These are phyloP conservation scores for Ophraella communa DNA, from an alignment of 2,888 invertebrate species.

Conservation along the genomic window DNA sequence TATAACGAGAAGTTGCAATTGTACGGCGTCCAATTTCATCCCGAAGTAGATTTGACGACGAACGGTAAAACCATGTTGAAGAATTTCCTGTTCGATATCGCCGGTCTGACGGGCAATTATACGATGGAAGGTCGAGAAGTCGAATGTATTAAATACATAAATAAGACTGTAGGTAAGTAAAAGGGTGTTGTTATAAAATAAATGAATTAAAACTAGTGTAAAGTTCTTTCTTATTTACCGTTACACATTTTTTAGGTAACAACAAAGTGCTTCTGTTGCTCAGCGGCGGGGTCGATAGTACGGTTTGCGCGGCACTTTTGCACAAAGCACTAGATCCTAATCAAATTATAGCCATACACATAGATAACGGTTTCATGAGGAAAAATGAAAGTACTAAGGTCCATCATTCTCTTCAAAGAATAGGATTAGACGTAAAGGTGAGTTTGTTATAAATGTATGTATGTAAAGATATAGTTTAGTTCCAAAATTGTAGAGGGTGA, in stretches of 20 bases:
- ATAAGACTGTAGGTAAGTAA: conserved; percentile 73
- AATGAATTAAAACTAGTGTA: too few species aligned
- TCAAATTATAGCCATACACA: conserved; percentile 95
- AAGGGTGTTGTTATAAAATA: neutral
- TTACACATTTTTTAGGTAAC: conserved; percentile 60
- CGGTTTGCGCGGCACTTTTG: conserved; percentile 97
- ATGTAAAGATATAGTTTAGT: neutral
- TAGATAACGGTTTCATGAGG: conserved; percentile 99
- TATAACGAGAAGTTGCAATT: conserved; percentile 88
- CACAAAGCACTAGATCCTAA: conserved; percentile 87
- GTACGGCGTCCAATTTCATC: conserved; percentile 98
- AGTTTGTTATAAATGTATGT: neutral
- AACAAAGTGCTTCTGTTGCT: conserved; percentile 89
- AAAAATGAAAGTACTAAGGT: conserved; percentile 83
- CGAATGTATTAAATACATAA: conserved; percentile 91
- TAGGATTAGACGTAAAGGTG: conserved; percentile 64
- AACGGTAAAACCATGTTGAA: conserved; percentile 83
- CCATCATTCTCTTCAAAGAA: conserved; percentile 48
- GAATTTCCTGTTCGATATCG: conserved; percentile 93
- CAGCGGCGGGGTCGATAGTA: conserved; percentile 98
- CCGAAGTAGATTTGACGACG: conserved; percentile 88
- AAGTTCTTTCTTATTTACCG: neutral
- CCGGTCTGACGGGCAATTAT: conserved; percentile 84
- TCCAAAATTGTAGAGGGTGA: too few species aligned
- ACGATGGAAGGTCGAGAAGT: conserved; percentile 88